Base-by-base conservation (phyloP, 2,888 invertebrate species). In the Spilosoma lubricipeda region DNA sequence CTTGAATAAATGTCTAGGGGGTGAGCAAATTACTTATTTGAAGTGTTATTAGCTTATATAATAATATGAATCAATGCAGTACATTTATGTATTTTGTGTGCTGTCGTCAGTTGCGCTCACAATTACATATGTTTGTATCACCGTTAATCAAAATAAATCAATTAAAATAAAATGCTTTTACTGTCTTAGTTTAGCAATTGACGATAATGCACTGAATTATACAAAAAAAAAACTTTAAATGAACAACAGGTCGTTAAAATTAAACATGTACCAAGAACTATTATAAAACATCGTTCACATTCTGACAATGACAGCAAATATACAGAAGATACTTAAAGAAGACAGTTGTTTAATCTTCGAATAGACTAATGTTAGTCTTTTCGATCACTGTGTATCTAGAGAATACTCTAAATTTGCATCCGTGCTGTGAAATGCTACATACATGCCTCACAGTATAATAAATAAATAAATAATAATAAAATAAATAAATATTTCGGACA, bases 391-490 rank as follows among this genome's bases (percentile, higher is more conserved):
- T 56, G 36, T 63, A 64, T 33, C 45, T 67, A 67, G 42, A 20
- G 30, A 59, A 72, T 72, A 72, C 45, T 67, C 63, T 63, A 59
- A 42, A 45, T 72, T 48, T 63, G 20, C 45, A 23, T 36, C 63
- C 36, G 63, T 72, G 67, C 67, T 67, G 45, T 15, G 72, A 67
- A 67, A 59, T 72, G 63, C 15, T 72, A 59, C n/a, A 56, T 23
- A 8, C 59, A 66, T 69, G 36, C 23, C 11, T 18, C 63, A 18
- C 63, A 30, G 30, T 18, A 18, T 9, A 39, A 30, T 42, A 13
- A 63, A 27, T 20, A n/a, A n/a, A n/a, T n/a, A n/a, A n/a, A n/a
- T n/a, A n/a, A n/a, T n/a, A n/a, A n/a, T n/a, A n/a, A n/a, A n/a
- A n/a, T n/a, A n/a, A n/a, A n/a, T n/a, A n/a, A n/a, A n/a, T n/a